These are phyloP conservation scores for Eptatretus atami DNA, from an alignment of 2,797 vertebrate species.

Conservation along the genomic window DNA sequence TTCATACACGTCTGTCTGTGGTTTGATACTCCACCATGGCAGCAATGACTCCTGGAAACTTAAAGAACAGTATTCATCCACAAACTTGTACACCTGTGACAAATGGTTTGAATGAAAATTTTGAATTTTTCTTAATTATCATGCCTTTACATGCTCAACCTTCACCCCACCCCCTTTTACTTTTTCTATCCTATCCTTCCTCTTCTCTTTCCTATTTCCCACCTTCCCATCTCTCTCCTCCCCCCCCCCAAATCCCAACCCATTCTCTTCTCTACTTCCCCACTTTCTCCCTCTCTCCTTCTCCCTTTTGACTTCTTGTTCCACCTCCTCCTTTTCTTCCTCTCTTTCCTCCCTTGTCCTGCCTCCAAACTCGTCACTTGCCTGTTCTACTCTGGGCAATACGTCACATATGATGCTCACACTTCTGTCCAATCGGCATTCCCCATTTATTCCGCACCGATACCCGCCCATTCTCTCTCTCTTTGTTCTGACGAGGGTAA, in stretches of 20 bases:
- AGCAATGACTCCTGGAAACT: too few species aligned
- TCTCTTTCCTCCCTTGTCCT: not conserved
- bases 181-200: not conserved
- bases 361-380: not conserved
- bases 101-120: too few species aligned
- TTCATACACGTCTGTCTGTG: too few species aligned
- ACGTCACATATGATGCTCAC: not conserved
- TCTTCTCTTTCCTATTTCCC: not conserved
- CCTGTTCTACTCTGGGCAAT: not conserved
- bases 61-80: too few species aligned
- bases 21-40: too few species aligned
- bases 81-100: too few species aligned
- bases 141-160: too few species aligned
- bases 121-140: too few species aligned
- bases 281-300: not conserved
- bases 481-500: not conserved
- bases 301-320: not conserved
- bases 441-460: not conserved
- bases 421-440: not conserved
- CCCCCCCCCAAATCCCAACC: not conserved
- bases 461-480: not conserved
- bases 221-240: not conserved
- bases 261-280: not conserved
- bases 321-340: not conserved
- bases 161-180: too few species aligned